Evolutionary conservation across 2,888 invertebrate species (phyloP).

Genomic region (Salticus scenicus): DNA sequence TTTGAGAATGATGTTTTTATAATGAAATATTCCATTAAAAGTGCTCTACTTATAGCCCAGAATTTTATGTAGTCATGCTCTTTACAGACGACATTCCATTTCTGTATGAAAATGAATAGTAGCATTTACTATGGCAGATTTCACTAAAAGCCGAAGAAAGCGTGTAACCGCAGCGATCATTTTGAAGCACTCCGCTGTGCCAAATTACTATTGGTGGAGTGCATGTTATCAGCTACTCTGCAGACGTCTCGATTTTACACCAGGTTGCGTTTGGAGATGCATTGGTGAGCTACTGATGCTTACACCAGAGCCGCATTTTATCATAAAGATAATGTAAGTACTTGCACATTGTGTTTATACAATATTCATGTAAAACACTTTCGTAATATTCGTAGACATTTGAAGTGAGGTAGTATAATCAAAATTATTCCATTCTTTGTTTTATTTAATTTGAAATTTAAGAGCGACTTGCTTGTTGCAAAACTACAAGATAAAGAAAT

Average conservation of each 20-base stretch:
- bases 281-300: constrained; percentile 35
- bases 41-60: background rate
- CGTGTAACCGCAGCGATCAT: background rate
- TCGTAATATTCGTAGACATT: too few species aligned
- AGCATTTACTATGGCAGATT: background rate
- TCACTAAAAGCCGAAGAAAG: background rate
- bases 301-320: constrained; percentile 45
- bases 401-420: too few species aligned
- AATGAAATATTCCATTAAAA: constrained; percentile 1
- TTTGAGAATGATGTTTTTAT: too few species aligned
- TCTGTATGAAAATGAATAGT: background rate
- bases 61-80: background rate
- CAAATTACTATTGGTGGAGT: constrained; percentile 10
- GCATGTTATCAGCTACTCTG: constrained; percentile 54
- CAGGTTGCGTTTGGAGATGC: constrained; percentile 43
- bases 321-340: constrained; percentile 57
- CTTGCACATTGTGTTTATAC: too few species aligned
- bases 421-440: too few species aligned
- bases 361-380: too few species aligned
- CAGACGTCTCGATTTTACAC: constrained; percentile 68
- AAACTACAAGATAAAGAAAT: too few species aligned
- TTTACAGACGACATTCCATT: background rate
- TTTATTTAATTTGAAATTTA: too few species aligned
- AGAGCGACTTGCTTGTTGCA: too few species aligned
- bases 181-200: background rate